Base-by-base conservation (phyloP, 1,140 invertebrate genomes). In the Conus betulinus region DNA sequence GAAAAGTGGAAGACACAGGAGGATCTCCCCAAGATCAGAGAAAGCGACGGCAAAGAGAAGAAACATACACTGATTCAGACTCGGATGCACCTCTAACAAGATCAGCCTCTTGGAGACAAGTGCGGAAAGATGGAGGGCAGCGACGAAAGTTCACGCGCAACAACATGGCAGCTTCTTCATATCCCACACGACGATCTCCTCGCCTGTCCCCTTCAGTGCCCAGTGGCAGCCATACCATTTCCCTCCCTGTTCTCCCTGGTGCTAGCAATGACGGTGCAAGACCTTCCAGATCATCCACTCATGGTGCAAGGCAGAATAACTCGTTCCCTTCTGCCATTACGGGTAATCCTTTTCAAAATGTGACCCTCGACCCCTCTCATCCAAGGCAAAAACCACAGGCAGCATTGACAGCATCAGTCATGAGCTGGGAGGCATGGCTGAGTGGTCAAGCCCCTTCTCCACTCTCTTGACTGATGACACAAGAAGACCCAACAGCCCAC, bases 401-500 rank as follows among this genome's bases (percentile, higher is more conserved):
- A 87, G 85, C 85, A 57, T 55, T 17, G 85, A 87, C 85, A 87
- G 85, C 74, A 87, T 87, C 67, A 87, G 20, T 57, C 39, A 15
- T 13, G 85, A 87, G 27, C 74, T 87, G 27, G 4, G 6, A 10
- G 39, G n/a, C 1, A 5, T 5, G n/a, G 51, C 0, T 55, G 8
- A 51, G n/a, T 55, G 25, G 20, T 13, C 39, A 5, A 87, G n/a
- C 74, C 74, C 74, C 23, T 87, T 87, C 71, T n/a, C 71, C 53
- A 27, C 23, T 27, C 53, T 87, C 25, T 60, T 63, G 60, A 10
- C 84, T 11, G 27, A 85, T 5, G n/a, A 11, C 8, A 0, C 15
- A 39, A 79, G 85, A 39, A 23, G 39, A 27, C 20, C 23, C 20
- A 52, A 78, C 10, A 25, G 39, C 23, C n/a, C 51, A 27, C 25